Conservation (phyloP, 1,140 invertebrate species). For the Scaptodrosophila lebanonensis region DNA sequence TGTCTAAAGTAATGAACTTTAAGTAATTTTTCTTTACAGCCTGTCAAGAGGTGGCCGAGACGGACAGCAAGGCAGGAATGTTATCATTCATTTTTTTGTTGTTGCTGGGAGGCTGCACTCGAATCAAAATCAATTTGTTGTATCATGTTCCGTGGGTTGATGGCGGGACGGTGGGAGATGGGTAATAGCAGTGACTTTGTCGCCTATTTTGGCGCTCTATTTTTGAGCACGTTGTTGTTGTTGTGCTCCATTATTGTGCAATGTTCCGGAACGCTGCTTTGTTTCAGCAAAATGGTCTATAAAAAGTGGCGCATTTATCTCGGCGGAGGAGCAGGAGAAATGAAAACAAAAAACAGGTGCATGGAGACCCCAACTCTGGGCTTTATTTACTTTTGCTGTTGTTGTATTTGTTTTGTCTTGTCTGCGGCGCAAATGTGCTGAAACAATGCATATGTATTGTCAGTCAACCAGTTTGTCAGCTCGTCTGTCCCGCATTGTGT, state of each 20-base stretch:
- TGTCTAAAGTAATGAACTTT: slow-evolving; percentile 74
- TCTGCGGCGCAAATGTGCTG: no score
- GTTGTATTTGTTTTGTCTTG: no score
- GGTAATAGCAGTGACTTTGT: slow-evolving; percentile 26
- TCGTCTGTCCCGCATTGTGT: no score
- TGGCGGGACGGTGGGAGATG: neutral
- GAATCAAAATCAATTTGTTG: slow-evolving; percentile 70
- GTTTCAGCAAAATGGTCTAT: slow-evolving; percentile 68
- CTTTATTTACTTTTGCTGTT: no score
- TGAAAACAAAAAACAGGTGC: slow-evolving; percentile 28
- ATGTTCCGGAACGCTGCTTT: slow-evolving; percentile 70
- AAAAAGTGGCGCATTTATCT: slow-evolving; percentile 51
- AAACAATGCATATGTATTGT: no score
- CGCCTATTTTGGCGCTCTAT: slow-evolving; percentile 68
- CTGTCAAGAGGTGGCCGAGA: slow-evolving; percentile 64
- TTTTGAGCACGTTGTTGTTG: slow-evolving; percentile 52
- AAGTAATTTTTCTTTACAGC: slow-evolving; percentile 71
- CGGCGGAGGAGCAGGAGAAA: slow-evolving; percentile 7
- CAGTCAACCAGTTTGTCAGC: no score
- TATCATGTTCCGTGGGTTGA: no score
- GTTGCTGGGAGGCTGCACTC: slow-evolving; percentile 1
- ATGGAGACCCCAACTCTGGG: no score
- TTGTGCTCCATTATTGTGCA: slow-evolving; percentile 60
- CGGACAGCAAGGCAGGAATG: slow-evolving; percentile 58
- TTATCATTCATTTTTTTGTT: slow-evolving; percentile 6